Conservation (phyloP, 1,140 invertebrate genomes). For the Monomorium pharaonis region DNA sequence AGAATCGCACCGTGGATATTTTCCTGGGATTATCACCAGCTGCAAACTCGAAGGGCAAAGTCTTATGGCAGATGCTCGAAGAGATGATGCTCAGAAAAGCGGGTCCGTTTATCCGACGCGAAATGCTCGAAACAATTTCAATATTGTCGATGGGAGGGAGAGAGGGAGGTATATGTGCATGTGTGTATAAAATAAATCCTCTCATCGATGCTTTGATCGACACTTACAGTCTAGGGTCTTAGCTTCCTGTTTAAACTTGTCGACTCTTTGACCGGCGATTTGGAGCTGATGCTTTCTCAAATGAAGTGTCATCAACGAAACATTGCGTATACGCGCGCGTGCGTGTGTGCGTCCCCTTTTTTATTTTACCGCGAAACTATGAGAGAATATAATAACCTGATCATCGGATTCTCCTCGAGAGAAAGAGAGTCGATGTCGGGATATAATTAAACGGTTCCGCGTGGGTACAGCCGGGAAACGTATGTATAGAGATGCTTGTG, state of each 20-base stretch:
- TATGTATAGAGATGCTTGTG: slow-evolving; percentile 55
- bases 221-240: neutral
- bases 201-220: neutral
- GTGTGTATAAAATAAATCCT: neutral
- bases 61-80: slow-evolving; percentile 19
- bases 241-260: neutral
- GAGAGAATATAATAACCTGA: slow-evolving; percentile 64
- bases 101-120: slow-evolving; percentile 9
- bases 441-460: slow-evolving; percentile 7
- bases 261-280: neutral
- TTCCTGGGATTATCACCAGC: slow-evolving; percentile 43
- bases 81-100: neutral
- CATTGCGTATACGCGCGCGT: no score
- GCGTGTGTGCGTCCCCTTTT: neutral
- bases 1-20: slow-evolving; percentile 28
- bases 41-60: neutral
- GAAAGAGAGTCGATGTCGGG: slow-evolving; percentile 39
- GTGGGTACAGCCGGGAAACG: slow-evolving; percentile 18
- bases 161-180: neutral
- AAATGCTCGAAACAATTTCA: neutral
- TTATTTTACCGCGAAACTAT: neutral
- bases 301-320: neutral
- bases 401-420: neutral
- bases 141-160: neutral
- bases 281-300: neutral